Conservation (phyloP, 2,113 vertebrate genomes). For the Bucco capensis region DNA sequence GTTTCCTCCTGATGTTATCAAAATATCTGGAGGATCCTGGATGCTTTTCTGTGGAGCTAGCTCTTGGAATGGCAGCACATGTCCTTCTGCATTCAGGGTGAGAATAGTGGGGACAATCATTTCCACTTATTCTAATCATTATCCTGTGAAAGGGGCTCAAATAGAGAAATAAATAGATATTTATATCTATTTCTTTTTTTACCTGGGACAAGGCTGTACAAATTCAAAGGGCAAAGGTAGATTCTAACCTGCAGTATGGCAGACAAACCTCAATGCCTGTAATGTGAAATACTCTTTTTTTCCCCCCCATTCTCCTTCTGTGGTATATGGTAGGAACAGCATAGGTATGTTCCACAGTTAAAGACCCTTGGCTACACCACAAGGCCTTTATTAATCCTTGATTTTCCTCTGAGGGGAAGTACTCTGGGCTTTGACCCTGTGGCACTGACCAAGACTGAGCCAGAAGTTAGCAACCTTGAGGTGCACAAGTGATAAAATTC, state of each 20-base stretch:
- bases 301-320: neutral
- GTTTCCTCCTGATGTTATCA: neutral
- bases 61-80: neutral
- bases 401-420: neutral
- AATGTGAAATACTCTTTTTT: neutral
- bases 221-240: constrained; percentile 42
- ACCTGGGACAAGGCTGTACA: neutral
- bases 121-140: constrained; percentile 15
- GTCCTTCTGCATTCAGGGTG: neutral
- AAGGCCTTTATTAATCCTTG: neutral
- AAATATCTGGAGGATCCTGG: neutral
- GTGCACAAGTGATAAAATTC: neutral
- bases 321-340: neutral
- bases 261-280: constrained; percentile 27
- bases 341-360: neutral
- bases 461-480: neutral
- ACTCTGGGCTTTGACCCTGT: neutral
- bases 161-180: too few species aligned
- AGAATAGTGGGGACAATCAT: constrained; percentile 14
- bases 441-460: neutral
- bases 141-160: neutral
- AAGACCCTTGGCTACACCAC: neutral
- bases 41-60: neutral
- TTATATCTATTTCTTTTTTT: neutral
- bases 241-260: constrained; percentile 10